Conservation (phyloP, 30 jellyfish, hydroid and myxozoan species). For the Pseudorhiza aurosa region DNA sequence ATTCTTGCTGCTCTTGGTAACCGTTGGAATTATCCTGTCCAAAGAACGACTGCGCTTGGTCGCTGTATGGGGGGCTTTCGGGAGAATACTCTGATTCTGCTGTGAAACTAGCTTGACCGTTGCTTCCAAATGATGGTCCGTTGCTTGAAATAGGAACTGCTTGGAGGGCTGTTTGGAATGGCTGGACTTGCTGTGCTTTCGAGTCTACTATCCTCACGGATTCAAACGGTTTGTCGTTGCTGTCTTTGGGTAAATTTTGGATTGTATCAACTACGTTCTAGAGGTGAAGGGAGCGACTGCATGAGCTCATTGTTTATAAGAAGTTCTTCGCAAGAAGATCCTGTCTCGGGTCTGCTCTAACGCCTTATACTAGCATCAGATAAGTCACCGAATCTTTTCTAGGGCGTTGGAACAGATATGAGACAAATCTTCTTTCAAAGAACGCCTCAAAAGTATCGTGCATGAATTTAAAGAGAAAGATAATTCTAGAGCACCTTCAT, state of each 20-base stretch:
- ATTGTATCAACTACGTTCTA: conserved; percentile 80
- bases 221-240: conserved; percentile 83
- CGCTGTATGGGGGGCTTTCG: conserved; percentile 3
- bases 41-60: conserved; percentile 14
- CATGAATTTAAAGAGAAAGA: too few relatives aligned
- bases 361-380: too few relatives aligned
- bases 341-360: too few relatives aligned
- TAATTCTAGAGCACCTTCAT: too few relatives aligned
- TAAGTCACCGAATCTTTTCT: too few relatives aligned
- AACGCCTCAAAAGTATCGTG: too few relatives aligned
- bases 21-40: background rate
- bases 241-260: conserved; percentile 68
- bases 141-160: conserved; percentile 35
- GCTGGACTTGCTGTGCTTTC: conserved; percentile 17
- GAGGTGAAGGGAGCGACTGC: background rate
- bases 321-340: too few relatives aligned
- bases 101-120: conserved; percentile 3
- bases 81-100: conserved; percentile 25
- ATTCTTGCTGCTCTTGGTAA: conserved; percentile 3
- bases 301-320: too few relatives aligned
- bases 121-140: conserved; percentile 1
- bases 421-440: too few relatives aligned
- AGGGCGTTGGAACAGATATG: too few relatives aligned
- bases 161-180: conserved; percentile 45
- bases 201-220: conserved; percentile 59